Evolutionary conservation across 2,113 vertebrate species (phyloP).

Genomic region (Calcarius ornatus): DNA sequence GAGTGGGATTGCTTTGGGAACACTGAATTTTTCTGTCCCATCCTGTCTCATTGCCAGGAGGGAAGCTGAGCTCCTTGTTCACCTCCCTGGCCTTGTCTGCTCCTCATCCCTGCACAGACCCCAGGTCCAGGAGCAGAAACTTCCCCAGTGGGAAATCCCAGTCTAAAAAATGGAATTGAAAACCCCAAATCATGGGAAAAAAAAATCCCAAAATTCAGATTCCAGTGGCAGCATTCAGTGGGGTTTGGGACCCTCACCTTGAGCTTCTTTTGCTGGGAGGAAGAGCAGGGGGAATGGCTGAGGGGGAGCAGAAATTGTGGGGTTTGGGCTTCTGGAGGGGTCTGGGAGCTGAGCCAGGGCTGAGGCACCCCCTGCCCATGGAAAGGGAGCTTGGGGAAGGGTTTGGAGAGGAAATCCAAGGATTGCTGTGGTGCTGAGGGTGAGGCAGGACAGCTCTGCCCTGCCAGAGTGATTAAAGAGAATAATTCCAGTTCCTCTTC

Average conservation of each 20-base stretch:
- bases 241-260: not conserved
- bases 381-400: not conserved
- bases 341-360: not conserved
- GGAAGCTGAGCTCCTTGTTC: not conserved
- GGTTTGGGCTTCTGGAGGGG: not conserved
- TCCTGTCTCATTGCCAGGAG: not conserved
- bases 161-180: rapidly evolving
- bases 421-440: not conserved
- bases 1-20: not conserved
- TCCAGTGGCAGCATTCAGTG: rapidly evolving
- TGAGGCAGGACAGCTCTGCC: not conserved
- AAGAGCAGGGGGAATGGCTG: not conserved
- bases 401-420: not conserved
- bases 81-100: not conserved
- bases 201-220: not conserved
- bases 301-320: not conserved
- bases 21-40: rapidly evolving
- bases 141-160: not conserved
- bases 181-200: not conserved
- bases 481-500: not conserved
- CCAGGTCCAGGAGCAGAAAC: not conserved
- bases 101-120: not conserved
- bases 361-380: not conserved
- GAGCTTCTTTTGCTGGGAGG: not conserved
- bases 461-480: not conserved